Base-by-base conservation (phyloP, 2,888 invertebrate genomes). In the Eulithis testata region DNA sequence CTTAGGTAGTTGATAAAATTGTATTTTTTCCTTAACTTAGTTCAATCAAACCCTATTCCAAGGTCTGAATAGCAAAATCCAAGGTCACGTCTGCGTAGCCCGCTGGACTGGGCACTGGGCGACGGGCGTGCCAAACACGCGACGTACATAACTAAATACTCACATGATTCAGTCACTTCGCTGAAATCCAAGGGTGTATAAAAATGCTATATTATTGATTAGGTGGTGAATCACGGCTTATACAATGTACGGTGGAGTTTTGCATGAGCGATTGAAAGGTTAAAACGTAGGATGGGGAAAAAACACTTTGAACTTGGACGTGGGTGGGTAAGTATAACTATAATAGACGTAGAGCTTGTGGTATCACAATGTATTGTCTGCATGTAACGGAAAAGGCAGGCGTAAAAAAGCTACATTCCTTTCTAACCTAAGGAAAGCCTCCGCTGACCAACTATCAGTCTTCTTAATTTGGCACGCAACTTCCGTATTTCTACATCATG, bases 51-150 rank as follows among this genome's bases (percentile, higher is more conserved):
- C 53, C 54, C 63, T 65, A 63, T 58, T 58, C 65, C 70, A 74
- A 73, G 70, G 66, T 36, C 69, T 60, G 53, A 66, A 68, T 63
- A 67, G 68, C 63, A 50, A 57, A 68, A 71, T 63, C 58, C 60
- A 62, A 55, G 58, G 67, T 60, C 70, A 70, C 58, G 72, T 73
- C 73, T 68, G 63, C 67, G 70, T 68, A 60, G 72, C 63, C 69
- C 61, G 63, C 44, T 62, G 63, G 63, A 56, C 67, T 64, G 68
- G 79, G n/a, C n/a, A n/a, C n/a, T n/a, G n/a, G n/a, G n/a, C n/a
- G n/a, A n/a, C n/a, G n/a, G n/a, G 76, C 64, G 76, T 56, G 73
- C 37, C 71, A 8, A 47, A 59, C 79, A 79, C 76, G 80, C 79
- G 71, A 79, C 68, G 65, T 71, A 58, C 57, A 52, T 52, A 12